Percentiles rank a stretch among this genome's conserved stretches.
These are phyloP conservation scores for Heliothis peltigera DNA, from an alignment of 2,888 invertebrate species.

Conservation along the genomic window DNA sequence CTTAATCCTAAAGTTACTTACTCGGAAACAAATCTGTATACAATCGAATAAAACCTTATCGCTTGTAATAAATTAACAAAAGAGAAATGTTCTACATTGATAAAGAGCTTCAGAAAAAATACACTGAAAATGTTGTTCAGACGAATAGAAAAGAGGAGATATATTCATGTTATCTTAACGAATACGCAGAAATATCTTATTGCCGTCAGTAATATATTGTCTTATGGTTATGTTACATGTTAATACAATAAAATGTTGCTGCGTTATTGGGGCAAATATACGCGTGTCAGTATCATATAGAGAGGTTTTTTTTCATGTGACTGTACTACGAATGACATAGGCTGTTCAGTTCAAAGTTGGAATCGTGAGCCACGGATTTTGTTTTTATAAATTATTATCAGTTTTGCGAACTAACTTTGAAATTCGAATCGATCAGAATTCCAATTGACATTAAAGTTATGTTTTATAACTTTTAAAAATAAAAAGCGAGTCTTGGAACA, in stretches of 20 bases:
- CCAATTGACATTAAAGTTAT: not conserved
- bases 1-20: conserved; percentile 19
- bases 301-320: not conserved
- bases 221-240: conserved; percentile 30
- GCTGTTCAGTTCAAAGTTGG: conserved; percentile 1
- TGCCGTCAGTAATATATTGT: conserved; percentile 42
- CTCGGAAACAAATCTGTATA: conserved; percentile 10
- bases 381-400: not conserved
- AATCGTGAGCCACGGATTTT: not conserved
- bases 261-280: conserved; percentile 15
- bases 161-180: conserved; percentile 58
- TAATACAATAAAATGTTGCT: conserved; percentile 28
- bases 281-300: not conserved
- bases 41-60: conserved; percentile 31
- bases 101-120: conserved; percentile 32
- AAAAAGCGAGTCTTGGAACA: not conserved
- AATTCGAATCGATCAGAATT: not conserved
- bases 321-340: not conserved
- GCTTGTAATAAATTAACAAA: conserved; percentile 37
- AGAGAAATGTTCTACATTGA: conserved; percentile 30
- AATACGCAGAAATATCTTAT: conserved; percentile 41
- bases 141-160: conserved; percentile 27
- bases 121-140: conserved; percentile 38
- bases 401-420: not conserved
- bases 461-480: not conserved